A percentile compares a stretch with the other conserved stretches of the same genome.
Evolutionary conservation across 2,797 vertebrate genomes (phyloP).

Genomic region (Gephyroberyx darwinii): DNA sequence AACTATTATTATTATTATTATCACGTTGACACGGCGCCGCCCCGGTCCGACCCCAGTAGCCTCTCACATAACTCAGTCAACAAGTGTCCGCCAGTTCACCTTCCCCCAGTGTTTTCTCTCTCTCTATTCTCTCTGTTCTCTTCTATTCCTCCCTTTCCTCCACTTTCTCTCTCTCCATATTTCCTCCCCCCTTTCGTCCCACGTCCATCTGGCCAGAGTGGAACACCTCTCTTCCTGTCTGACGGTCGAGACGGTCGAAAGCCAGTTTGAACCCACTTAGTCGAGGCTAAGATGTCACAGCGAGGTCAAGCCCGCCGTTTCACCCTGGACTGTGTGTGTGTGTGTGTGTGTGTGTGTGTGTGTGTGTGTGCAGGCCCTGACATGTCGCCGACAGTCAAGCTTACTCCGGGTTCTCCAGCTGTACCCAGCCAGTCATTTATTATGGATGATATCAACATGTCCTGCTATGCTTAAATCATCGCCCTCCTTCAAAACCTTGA

Average conservation of each 20-base stretch:
- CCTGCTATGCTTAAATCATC: slow-evolving; percentile 56
- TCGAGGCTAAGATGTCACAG: slow-evolving; percentile 52
- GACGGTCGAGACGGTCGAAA: too few relatives aligned
- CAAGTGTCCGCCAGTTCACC: too few relatives aligned
- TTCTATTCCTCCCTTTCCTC: not conserved
- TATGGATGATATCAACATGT: slow-evolving; percentile 72
- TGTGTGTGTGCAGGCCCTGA: slow-evolving; percentile 42
- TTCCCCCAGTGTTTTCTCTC: not conserved
- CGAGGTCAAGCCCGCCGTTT: slow-evolving; percentile 64
- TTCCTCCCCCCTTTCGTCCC: slow-evolving; percentile 16
- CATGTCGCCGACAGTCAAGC: slow-evolving; percentile 55
- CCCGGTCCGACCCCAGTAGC: too few relatives aligned
- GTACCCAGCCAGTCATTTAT: slow-evolving; percentile 60
- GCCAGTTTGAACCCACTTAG: slow-evolving; percentile 37
- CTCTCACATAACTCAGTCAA: too few relatives aligned
- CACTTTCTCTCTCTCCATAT: not conserved
- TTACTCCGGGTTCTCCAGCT: slow-evolving; percentile 45
- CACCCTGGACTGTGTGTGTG: slow-evolving; percentile 41
- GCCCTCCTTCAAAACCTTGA: slow-evolving; percentile 57
- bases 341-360: slow-evolving; percentile 25
- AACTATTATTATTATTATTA: too few relatives aligned
- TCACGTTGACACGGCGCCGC: too few relatives aligned
- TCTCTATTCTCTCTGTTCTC: not conserved
- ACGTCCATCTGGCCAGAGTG: slow-evolving; percentile 17
- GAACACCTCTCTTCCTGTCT: slow-evolving; percentile 16